Percentiles rank a stretch among this genome's conserved stretches.
Evolutionary conservation across 2,888 invertebrate genomes (phyloP).

Genomic region (Aethes cnicana): DNA sequence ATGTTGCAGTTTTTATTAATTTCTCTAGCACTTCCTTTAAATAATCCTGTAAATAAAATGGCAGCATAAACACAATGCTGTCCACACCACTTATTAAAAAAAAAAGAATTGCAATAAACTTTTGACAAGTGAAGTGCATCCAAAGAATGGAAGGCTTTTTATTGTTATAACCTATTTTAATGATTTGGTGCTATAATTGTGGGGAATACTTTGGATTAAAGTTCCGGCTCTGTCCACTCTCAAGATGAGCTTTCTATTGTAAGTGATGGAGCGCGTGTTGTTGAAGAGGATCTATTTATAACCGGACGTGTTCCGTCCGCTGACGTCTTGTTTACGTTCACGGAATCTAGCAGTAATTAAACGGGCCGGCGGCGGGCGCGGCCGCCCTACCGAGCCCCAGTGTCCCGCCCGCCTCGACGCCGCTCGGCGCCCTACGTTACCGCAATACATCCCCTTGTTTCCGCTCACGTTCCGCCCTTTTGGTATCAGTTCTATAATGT

Average conservation of each 20-base stretch:
- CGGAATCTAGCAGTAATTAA: slow-evolving; percentile 42
- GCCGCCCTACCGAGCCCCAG: slow-evolving; percentile 34
- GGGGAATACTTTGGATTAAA: slow-evolving; percentile 42
- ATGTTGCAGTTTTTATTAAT: too few relatives aligned
- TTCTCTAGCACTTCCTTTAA: too few relatives aligned
- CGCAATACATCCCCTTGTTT: slow-evolving; percentile 4
- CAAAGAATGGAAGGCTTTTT: slow-evolving; percentile 40
- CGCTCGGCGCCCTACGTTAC: slow-evolving; percentile 11
- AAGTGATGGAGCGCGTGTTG: slow-evolving; percentile 58
- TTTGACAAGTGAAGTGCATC: slow-evolving; percentile 48
- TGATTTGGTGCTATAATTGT: slow-evolving; percentile 59
- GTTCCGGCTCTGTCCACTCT: slow-evolving; percentile 39
- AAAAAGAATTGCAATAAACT: slow-evolving; percentile 38
- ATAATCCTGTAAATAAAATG: too few relatives aligned
- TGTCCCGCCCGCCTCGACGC: slow-evolving; percentile 8
- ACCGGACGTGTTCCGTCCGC: slow-evolving; percentile 52
- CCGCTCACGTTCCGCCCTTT: slow-evolving; percentile 7
- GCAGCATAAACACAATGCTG: slow-evolving; percentile 4
- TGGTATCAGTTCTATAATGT: too few relatives aligned
- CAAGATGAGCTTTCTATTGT: slow-evolving; percentile 86
- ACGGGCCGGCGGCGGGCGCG: slow-evolving; percentile 34
- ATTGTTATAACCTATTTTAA: slow-evolving; percentile 53
- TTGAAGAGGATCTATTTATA: slow-evolving; percentile 61
- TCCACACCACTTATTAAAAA: slow-evolving; percentile 8
- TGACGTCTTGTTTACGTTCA: slow-evolving; percentile 69